Evolutionary conservation across 1,140 invertebrate species (phyloP).

Genomic region (Mycetomoellerius zeteki): DNA sequence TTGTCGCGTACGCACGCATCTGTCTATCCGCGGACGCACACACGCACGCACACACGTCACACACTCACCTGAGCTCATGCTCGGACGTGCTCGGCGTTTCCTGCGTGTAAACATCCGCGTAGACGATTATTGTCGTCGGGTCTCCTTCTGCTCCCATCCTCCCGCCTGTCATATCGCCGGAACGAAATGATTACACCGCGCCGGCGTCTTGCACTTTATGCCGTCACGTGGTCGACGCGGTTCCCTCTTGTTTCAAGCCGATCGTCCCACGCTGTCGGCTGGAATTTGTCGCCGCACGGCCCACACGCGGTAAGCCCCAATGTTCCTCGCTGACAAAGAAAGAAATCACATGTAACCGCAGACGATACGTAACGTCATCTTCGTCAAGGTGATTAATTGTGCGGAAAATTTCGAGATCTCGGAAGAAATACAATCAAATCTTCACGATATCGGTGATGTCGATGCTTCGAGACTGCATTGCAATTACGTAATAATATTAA

Average conservation of each 20-base stretch:
- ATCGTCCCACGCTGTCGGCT: conserved; percentile 3
- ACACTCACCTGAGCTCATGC: conserved; percentile 65
- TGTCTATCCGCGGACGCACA: neutral
- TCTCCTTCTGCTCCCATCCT: conserved; percentile 72
- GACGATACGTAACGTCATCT: neutral
- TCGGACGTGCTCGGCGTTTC: conserved; percentile 74
- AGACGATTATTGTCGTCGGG: conserved; percentile 75
- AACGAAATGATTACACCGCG: conserved; percentile 30
- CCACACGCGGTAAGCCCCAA: neutral
- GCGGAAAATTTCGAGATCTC: neutral
- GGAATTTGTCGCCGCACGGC: conserved; percentile 15
- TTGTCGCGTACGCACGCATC: neutral
- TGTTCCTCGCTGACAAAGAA: neutral
- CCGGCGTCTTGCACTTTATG: conserved; percentile 41
- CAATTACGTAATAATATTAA: conserved; percentile 11
- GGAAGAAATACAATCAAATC: neutral
- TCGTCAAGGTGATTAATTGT: neutral
- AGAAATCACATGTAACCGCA: neutral
- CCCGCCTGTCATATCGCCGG: conserved; percentile 54
- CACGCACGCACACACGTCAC: neutral
- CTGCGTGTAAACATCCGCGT: conserved; percentile 79
- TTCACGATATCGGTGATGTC: neutral
- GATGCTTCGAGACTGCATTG: neutral
- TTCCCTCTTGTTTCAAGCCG: conserved; percentile 19
- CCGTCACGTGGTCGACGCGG: conserved; percentile 34